phyloP scores from a whole-genome alignment of 2,888 invertebrate species.

The Copidosoma aretas region DNA sequence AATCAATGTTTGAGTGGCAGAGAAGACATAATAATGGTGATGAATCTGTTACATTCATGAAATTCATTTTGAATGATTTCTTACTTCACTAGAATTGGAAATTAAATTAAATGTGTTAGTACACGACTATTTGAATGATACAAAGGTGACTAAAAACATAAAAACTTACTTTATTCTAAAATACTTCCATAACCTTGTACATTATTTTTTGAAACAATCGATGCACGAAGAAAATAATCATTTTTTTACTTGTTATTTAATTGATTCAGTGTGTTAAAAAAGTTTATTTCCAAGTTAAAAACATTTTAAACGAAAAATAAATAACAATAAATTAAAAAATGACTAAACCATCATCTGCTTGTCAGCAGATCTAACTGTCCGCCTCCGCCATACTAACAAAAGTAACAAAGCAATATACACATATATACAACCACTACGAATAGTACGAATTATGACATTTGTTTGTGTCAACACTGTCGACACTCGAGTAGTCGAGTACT shows the following conservation, averaged over 20 bases:
- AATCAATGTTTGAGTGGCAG: constrained; percentile 45
- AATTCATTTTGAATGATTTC: constrained; percentile 18
- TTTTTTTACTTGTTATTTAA: too few relatives aligned
- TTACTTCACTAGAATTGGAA: not conserved
- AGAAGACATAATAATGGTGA: constrained; percentile 47
- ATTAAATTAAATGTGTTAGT: not conserved
- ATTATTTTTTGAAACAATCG: not conserved
- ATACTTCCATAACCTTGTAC: not conserved
- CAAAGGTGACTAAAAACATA: not conserved
- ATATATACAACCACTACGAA: too few relatives aligned
- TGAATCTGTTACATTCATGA: constrained; percentile 26
- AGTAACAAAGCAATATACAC: too few relatives aligned
- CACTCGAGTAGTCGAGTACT: too few relatives aligned
- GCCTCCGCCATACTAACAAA: too few relatives aligned
- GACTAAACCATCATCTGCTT: not conserved
- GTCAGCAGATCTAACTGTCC: not conserved
- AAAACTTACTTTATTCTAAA: not conserved
- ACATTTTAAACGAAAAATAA: constrained; percentile 16
- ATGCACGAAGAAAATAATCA: not conserved
- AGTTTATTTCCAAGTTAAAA: not conserved
- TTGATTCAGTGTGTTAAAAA: not conserved
- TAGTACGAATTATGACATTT: too few relatives aligned
- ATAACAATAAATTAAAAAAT: constrained; percentile 16
- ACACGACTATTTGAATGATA: not conserved
- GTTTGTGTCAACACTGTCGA: too few relatives aligned